Evolutionary conservation across 2,888 invertebrate species (phyloP).

Genomic region (Diploptera punctata): DNA sequence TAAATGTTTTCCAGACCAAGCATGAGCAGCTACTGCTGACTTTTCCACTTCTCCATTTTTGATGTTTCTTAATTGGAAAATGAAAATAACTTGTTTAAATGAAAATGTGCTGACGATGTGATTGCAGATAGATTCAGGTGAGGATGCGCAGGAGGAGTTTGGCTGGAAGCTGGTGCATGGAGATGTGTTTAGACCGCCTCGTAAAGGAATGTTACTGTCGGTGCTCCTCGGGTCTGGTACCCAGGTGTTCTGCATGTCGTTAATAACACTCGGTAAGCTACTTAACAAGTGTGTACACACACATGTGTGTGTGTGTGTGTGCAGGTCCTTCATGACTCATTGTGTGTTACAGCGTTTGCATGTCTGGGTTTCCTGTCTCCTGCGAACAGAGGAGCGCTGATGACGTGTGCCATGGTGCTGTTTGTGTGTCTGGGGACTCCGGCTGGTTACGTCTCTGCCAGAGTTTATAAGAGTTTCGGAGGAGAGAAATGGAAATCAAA

Average conservation of each 20-base stretch:
- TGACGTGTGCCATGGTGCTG: conserved; percentile 97
- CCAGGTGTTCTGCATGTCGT: conserved; percentile 95
- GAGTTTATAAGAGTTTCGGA: conserved; percentile 98
- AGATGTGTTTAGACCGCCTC: conserved; percentile 95
- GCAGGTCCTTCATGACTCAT: too few species aligned
- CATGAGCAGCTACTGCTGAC: too few species aligned
- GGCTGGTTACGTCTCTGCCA: conserved; percentile 95
- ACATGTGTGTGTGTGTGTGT: too few species aligned
- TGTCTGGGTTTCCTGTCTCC: conserved; percentile 98
- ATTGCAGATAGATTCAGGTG: conserved; percentile 56
- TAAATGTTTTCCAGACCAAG: too few species aligned
- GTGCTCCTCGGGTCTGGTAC: conserved; percentile 96
- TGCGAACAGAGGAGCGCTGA: conserved; percentile 96
- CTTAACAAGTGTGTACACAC: too few species aligned
- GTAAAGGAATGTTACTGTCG: conserved; percentile 94
- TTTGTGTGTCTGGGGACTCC: conserved; percentile 97
- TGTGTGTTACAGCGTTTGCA: conserved; percentile 79
- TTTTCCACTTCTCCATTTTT: too few species aligned
- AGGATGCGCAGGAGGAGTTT: conserved; percentile 92
- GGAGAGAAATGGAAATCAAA: conserved; percentile 99
- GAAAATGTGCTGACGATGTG: too few species aligned
- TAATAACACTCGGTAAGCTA: conserved; percentile 85
- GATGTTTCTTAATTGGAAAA: too few species aligned
- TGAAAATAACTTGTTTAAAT: too few species aligned
- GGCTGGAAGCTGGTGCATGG: conserved; percentile 99